phyloP scores from a whole-genome alignment of 2,797 vertebrate species.

The Hypotaenidia okinawae region DNA sequence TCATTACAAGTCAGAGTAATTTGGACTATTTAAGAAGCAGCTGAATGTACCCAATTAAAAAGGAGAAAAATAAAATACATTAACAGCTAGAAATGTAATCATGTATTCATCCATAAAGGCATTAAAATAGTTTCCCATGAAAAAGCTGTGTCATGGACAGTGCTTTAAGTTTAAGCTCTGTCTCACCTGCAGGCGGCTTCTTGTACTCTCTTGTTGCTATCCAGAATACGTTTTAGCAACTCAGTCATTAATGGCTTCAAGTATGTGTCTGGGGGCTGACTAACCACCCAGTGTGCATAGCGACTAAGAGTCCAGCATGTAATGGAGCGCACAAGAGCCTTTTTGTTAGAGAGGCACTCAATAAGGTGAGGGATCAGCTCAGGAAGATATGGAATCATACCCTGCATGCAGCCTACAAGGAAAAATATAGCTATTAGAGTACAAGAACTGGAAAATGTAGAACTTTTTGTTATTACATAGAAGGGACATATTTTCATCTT shows the following conservation, averaged over 20 bases:
- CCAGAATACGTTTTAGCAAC: conserved; percentile 93
- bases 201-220: conserved; percentile 97
- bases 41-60: neutral
- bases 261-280: conserved; percentile 93
- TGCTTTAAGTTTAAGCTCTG: neutral
- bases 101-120: neutral
- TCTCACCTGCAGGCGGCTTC: conserved; percentile 96
- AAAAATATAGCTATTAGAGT: neutral
- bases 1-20: neutral
- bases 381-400: conserved; percentile 95
- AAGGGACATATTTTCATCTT: neutral
- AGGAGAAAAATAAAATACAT: neutral
- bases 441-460: neutral
- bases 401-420: conserved; percentile 92
- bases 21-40: neutral
- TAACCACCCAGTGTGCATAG: conserved; percentile 97
- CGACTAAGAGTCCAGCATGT: conserved; percentile 98
- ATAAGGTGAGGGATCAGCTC: conserved; percentile 95
- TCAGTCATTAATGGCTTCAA: conserved; percentile 98
- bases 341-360: conserved; percentile 94
- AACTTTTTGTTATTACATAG: neutral
- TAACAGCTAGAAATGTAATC: neutral
- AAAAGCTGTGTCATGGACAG: neutral
- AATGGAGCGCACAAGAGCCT: conserved; percentile 96
- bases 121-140: neutral